Base-by-base conservation (phyloP, 35 echinoderm and acorn worm genomes). In the Apostichopus japonicus region DNA sequence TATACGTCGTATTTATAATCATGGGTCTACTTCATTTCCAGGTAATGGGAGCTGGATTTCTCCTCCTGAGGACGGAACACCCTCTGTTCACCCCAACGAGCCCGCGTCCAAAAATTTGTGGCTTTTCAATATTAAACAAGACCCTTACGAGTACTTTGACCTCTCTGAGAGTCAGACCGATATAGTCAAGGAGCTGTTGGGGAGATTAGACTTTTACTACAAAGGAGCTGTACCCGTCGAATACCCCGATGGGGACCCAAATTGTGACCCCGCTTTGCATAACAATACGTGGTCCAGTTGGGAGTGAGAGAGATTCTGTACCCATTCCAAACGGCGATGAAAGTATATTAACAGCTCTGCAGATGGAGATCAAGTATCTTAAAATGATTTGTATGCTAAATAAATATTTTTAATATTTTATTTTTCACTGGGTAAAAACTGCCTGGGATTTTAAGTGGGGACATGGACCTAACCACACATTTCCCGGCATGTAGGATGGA, bases 41-140 rank as follows among this genome's bases (percentile, higher is more conserved):
- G 96, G 96, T 83, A 92, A 93, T 78, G 93, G 94, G 17, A 94
- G 86, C 79, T 98, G 96, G 96, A 93, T 98, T 14, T 90, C 96
- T 24, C 92, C 94, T 67, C 96, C 96, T 16, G 96, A 98, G 19
- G 84, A 95, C 2, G 94, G 95, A 17, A 84, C 92, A 55, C 54
- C 87, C 4, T 55, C 92, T 10, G 54, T 94, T 17, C 65, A 92
- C 75, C 96, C 96, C 25, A 33, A 84, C 6, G 94, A 93, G 16
- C 92, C 92, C 15, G 24, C 53, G 4, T 77, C 83, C 23, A 95
- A 98, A 86, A 53, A 83, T 21, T 13, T 98, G 19, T 95, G 94
- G 93, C 76, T 98, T 14, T 98, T 96, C 80, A 98, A 98, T 75
- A 98, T 98, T 10, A 65, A 16, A 53, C 91, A 98, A 23, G 96